Evolutionary conservation across 1,140 invertebrate species (phyloP), one percentile per base, ranked within the genome.

Genomic region (Drosophila paulistorum): DNA sequence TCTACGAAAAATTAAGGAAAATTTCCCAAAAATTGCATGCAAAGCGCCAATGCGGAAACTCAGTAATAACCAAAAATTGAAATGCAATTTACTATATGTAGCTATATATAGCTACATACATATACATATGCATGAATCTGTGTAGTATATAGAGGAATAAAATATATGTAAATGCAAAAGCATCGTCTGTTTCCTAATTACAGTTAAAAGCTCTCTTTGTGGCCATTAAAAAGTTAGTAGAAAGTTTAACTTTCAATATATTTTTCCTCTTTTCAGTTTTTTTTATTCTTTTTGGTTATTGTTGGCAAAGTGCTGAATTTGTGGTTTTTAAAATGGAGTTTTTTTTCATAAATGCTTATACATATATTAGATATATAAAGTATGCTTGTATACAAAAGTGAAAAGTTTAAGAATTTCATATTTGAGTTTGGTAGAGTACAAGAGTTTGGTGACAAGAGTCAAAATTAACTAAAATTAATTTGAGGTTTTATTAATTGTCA

Each of bases 171-270:
- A 23, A 30, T 66, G 65, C 14, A 11, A 58, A 20, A 39, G 60
- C 76, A 62, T 72, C 73, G 74, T 59, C 74, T 39, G 74, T 70
- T 76, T 76, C 72, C 63, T 72, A 78, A 78, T 78, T 78, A 78
- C 74, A 78, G 75, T 68, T 78, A 78, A 78, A 78, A 78, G 76
- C 74, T 65, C 73, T 75, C 63, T 73, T 73, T 60, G 59, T 45
- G 61, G 76, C 76, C 76, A 78, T 78, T 79, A 79, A 79, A 78
- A 79, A 79, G 76, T 78, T 79, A 73, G 69, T 39, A 33, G 20
- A 79, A 79, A 77, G 73, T 77, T 77, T 59, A 54, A 55, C 74
- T 70, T 75, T 75, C n/a, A 37, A 51, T 51, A 51, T 23, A 51
- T 51, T 51, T 51, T 48, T 51, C 17, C 17, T 23, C 10, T 51